phyloP scores from a whole-genome alignment of 2,113 vertebrate species.

The Jaculus jaculus region DNA sequence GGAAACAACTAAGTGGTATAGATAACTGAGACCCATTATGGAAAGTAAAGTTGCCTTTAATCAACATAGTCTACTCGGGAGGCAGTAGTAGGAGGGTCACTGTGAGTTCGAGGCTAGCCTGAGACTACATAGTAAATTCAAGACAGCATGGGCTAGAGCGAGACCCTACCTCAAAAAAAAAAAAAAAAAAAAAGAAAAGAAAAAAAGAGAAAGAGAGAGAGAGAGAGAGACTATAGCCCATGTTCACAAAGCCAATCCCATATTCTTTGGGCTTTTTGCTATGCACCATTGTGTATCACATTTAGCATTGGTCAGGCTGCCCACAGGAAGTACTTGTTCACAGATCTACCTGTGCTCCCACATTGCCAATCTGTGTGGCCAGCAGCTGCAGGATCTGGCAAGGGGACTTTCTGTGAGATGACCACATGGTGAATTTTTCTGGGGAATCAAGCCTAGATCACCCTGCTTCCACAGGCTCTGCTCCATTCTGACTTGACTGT shows the following conservation, averaged over 20 bases:
- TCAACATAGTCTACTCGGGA: too few relatives aligned
- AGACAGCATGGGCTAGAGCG: too few relatives aligned
- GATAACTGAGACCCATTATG: not conserved
- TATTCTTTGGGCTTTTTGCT: not conserved
- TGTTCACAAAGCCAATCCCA: not conserved
- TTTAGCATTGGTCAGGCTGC: not conserved
- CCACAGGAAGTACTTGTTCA: conserved; percentile 15
- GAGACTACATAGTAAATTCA: too few relatives aligned
- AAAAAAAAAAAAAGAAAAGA: too few relatives aligned
- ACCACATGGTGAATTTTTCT: conserved; percentile 35
- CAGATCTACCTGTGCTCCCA: not conserved
- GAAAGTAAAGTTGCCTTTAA: too few relatives aligned
- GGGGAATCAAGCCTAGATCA: not conserved
- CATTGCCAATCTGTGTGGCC: not conserved
- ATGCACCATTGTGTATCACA: not conserved
- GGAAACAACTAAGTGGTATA: not conserved
- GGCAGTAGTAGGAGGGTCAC: too few relatives aligned
- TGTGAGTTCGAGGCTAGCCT: too few relatives aligned
- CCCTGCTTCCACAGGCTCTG: not conserved
- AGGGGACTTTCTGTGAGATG: not conserved
- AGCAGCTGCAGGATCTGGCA: not conserved
- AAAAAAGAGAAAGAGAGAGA: too few relatives aligned
- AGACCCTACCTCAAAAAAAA: too few relatives aligned
- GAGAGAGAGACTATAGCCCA: not conserved
- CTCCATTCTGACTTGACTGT: not conserved